Conservation (phyloP, 2,888 invertebrate genomes). For the Buathra laborator region DNA sequence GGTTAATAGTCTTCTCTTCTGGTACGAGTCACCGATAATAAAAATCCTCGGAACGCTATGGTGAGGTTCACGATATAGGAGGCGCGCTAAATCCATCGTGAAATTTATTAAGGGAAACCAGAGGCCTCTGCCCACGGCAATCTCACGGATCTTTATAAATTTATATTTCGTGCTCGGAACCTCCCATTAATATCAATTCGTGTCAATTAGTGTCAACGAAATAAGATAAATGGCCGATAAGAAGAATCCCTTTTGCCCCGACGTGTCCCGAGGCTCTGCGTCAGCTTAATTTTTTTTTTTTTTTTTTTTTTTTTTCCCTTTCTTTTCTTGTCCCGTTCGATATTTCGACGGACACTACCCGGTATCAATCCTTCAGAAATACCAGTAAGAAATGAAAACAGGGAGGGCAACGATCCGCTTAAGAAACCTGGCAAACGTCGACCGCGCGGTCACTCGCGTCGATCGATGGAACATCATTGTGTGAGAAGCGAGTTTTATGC, state of each 20-base stretch:
- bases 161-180: neutral
- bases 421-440: constrained; percentile 11
- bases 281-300: neutral
- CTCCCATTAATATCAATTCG: constrained; percentile 28
- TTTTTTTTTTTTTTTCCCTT: neutral
- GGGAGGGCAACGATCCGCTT: neutral
- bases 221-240: neutral
- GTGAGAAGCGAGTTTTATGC: neutral
- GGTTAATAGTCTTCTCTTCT: constrained; percentile 17
- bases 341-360: neutral
- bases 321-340: neutral
- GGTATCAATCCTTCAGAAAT: neutral
- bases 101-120: neutral
- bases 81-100: neutral
- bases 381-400: neutral
- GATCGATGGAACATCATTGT: constrained; percentile 32
- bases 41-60: neutral
- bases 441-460: neutral
- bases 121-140: neutral
- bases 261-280: neutral
- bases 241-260: neutral
- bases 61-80: neutral
- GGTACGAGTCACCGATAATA: neutral
- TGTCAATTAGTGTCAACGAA: constrained; percentile 27
- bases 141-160: constrained; percentile 3